Percentiles rank a stretch among this genome's conserved stretches.
These are phyloP conservation scores for Arrhopalites spinosus DNA, from an alignment of 2,888 invertebrate genomes.

Conservation along the genomic window DNA sequence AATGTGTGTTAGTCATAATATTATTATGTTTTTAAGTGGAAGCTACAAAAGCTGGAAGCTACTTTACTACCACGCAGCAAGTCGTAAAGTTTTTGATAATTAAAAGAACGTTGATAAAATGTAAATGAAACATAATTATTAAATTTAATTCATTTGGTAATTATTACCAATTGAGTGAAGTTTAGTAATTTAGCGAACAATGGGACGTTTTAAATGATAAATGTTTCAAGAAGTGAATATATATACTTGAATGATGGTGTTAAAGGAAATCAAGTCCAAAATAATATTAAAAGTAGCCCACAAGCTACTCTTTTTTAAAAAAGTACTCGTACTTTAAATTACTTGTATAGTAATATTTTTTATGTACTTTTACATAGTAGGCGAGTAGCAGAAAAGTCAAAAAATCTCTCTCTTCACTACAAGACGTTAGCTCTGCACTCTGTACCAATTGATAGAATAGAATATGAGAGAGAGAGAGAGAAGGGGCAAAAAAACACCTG, in stretches of 20 bases:
- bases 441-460: not conserved
- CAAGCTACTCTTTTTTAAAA: too few relatives aligned
- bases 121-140: slow-evolving; percentile 16
- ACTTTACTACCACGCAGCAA: too few relatives aligned
- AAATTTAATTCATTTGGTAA: slow-evolving; percentile 28
- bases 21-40: too few relatives aligned
- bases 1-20: too few relatives aligned
- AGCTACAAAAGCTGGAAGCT: too few relatives aligned
- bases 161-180: not conserved
- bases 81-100: not conserved
- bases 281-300: not conserved
- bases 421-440: not conserved
- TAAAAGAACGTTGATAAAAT: slow-evolving; percentile 14
- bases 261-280: not conserved
- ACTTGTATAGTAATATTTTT: too few relatives aligned
- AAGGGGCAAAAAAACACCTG: not conserved
- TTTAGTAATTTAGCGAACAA: slow-evolving; percentile 7
- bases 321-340: too few relatives aligned
- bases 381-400: too few relatives aligned
- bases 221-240: not conserved
- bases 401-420: too few relatives aligned
- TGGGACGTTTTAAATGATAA: slow-evolving; percentile 3
- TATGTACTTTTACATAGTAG: too few relatives aligned
- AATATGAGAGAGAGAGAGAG: not conserved
- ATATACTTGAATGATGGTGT: not conserved